Evolutionary conservation across 1,140 invertebrate genomes (phyloP), one percentile per base, ranked within the genome.

Genomic region (Eufriesea mexicana): DNA sequence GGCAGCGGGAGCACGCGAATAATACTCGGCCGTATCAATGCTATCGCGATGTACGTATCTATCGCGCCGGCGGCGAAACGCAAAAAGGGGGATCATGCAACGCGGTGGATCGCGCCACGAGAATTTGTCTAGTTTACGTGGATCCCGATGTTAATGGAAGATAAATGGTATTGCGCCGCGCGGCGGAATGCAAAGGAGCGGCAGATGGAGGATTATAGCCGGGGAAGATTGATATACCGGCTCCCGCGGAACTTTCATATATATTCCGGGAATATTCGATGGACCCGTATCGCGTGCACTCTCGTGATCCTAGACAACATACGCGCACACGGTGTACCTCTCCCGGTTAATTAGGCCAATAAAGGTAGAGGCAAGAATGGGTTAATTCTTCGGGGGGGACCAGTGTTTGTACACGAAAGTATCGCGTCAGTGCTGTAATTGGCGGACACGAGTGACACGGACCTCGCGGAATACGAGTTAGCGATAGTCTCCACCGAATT

Each of bases 31-130:
- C 68, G 73, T 66, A 67, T 86, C 74, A 76, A 87, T 87, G 79
- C 54, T 84, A 83, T 86, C 86, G 76, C 57, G 59, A 68, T 68
- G 54, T 83, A 86, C 79, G 71, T 87, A 86, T 87, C 86, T 35
- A 68, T 67, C 16, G 49, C 18, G 72, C 62, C 51, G 23, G 51
- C 28, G 61, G 78, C 25, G 51, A 20, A 49, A 82, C 35, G 79
- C 51, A 67, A 81, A 81, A 81, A 67, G 62, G 25, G n/a, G 25
- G 42, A 75, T 67, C 71, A 23, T 55, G 51, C 51, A 51, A 12
- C 16, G 28, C 47, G 61, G 51, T 67, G 54, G 51, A 66, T 80
- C 70, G 35, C 45, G 35, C 23, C 49, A 45, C 35, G 72, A 82
- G 64, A 82, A 82, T 82, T 82, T 82, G 79, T 76, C 79, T 68